Conservation (phyloP, 2,797 vertebrate genomes). For the Parauchenoglanis punctatus region DNA sequence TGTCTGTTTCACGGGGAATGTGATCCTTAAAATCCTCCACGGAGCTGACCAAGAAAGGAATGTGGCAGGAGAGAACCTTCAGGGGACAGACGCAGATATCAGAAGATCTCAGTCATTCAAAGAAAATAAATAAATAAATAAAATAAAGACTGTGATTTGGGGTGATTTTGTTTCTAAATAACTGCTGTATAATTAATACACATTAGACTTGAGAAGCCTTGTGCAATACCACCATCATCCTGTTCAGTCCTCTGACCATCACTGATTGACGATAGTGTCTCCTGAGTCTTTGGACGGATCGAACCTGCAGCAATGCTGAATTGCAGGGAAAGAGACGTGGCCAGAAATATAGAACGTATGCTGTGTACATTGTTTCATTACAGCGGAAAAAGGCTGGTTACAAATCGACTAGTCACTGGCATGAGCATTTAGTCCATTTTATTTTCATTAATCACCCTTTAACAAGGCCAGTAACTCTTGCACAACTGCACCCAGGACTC, state of each 20-base stretch:
- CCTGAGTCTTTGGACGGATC: not conserved
- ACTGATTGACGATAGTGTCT: not conserved
- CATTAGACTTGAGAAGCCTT: too few relatives aligned
- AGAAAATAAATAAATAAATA: too few relatives aligned
- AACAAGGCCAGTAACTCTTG: not conserved
- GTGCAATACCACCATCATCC: too few relatives aligned
- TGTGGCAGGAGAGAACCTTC: constrained; percentile 97
- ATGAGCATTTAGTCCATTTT: not conserved
- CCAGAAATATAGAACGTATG: too few relatives aligned
- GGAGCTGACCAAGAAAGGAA: constrained; percentile 98
- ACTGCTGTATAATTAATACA: too few relatives aligned
- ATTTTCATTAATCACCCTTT: not conserved
- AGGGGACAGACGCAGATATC: not conserved
- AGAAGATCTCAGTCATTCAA: not conserved
- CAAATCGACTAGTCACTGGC: not conserved
- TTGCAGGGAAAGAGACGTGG: not conserved
- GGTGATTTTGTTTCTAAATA: too few relatives aligned
- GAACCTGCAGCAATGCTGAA: not conserved
- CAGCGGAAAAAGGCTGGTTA: not conserved
- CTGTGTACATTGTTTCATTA: too few relatives aligned
- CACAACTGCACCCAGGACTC: not conserved
- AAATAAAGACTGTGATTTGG: too few relatives aligned
- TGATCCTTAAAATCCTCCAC: constrained; percentile 99
- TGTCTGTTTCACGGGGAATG: constrained; percentile 98
- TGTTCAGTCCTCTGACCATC: too few relatives aligned